These are phyloP conservation scores for Conus ventricosus DNA, from an alignment of 1,140 invertebrate genomes.

Conservation along the genomic window DNA sequence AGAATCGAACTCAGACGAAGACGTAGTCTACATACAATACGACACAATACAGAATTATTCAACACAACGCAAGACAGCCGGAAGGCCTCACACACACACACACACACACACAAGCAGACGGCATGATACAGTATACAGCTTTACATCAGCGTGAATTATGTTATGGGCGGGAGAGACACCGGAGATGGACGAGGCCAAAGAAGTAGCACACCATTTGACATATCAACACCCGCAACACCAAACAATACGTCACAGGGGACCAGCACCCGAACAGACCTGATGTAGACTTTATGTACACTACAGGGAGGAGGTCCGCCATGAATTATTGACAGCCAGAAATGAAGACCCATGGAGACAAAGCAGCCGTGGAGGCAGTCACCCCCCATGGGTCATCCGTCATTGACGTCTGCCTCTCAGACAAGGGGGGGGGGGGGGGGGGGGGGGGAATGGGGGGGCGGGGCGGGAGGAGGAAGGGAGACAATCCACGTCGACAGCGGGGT, in stretches of 20 bases:
- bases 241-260: not conserved
- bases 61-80: too few relatives aligned
- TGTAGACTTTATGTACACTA: too few relatives aligned
- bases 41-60: too few relatives aligned
- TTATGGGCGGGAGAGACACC: not conserved
- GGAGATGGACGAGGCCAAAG: not conserved
- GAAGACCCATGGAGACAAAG: not conserved
- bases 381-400: not conserved
- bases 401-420: not conserved
- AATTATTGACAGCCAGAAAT: not conserved
- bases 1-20: too few relatives aligned
- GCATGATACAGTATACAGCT: too few relatives aligned
- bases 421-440: not conserved
- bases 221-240: not conserved
- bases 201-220: not conserved
- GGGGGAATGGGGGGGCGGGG: not conserved
- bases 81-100: too few relatives aligned
- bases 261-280: too few relatives aligned
- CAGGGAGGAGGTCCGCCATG: not conserved
- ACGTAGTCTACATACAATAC: too few relatives aligned
- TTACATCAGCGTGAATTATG: not conserved
- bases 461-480: too few relatives aligned
- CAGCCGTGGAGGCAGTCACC: not conserved
- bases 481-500: too few relatives aligned
- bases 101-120: too few relatives aligned